Conservation (phyloP, 2,797 vertebrate species). For the Bovichtus diacanthus region DNA sequence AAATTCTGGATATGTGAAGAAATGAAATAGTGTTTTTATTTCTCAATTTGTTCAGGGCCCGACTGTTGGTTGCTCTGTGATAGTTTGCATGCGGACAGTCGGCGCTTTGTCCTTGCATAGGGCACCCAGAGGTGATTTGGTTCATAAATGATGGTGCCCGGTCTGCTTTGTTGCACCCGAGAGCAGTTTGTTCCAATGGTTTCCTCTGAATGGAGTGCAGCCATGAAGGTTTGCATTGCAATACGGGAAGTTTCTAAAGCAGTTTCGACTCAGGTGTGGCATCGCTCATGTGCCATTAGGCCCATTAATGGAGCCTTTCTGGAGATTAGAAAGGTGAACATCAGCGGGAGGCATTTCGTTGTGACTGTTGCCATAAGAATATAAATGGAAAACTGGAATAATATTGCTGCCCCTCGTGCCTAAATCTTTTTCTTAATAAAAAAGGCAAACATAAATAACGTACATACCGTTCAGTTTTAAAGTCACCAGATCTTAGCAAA, state of each 20-base stretch:
- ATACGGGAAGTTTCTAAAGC: conserved; percentile 78
- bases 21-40: not conserved
- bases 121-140: conserved; percentile 79
- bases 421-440: not conserved
- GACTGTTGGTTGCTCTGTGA: not conserved
- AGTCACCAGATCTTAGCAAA: conserved; percentile 57
- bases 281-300: conserved; percentile 74
- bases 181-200: conserved; percentile 87
- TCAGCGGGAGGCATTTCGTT: conserved; percentile 44
- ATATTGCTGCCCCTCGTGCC: not conserved
- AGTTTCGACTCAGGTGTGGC: conserved; percentile 77
- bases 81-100: conserved; percentile 32
- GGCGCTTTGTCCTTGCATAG: conserved; percentile 82
- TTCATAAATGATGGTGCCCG: conserved; percentile 78
- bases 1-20: not conserved
- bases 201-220: conserved; percentile 80
- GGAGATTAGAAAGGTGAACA: conserved; percentile 50
- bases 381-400: not conserved
- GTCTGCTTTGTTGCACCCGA: conserved; percentile 83
- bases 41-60: not conserved
- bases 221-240: conserved; percentile 68
- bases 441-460: conserved; percentile 9
- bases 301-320: conserved; percentile 73
- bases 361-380: conserved; percentile 28
- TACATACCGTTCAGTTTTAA: conserved; percentile 28